A percentile compares a stretch with the other conserved stretches of the same genome.
These are phyloP conservation scores for Pipra filicauda DNA, from an alignment of 2,113 vertebrate species.

Conservation along the genomic window DNA sequence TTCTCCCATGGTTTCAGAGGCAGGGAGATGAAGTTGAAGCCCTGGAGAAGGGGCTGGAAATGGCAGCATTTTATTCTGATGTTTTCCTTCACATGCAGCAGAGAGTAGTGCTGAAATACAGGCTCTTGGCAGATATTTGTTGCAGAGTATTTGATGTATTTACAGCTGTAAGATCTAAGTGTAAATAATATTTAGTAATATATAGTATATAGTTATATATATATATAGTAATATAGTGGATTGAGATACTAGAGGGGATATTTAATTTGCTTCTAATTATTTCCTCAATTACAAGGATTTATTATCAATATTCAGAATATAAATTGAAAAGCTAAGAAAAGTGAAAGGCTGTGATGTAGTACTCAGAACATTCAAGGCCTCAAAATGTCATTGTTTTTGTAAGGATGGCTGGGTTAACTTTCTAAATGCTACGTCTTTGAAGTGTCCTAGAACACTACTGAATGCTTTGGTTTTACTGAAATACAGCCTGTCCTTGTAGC, in stretches of 20 bases:
- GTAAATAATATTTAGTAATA: background rate
- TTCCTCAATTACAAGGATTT: background rate
- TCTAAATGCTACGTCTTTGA: background rate
- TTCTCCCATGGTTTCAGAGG: background rate
- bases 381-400: background rate
- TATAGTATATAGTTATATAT: no score
- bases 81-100: background rate
- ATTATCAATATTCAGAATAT: background rate
- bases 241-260: background rate
- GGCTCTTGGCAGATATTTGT: background rate
- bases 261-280: background rate
- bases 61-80: background rate
- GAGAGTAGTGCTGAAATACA: background rate
- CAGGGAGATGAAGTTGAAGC: background rate
- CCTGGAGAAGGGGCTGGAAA: background rate
- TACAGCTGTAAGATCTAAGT: background rate
- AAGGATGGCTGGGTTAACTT: background rate
- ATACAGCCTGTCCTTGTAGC: background rate
- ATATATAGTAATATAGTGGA: background rate
- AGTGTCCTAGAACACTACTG: background rate
- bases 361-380: background rate
- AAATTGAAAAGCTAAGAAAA: background rate
- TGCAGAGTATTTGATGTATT: background rate
- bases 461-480: background rate
- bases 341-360: background rate